These are phyloP conservation scores for Alviniconcha marisindica DNA, from an alignment of 1,140 invertebrate species.

Conservation along the genomic window DNA sequence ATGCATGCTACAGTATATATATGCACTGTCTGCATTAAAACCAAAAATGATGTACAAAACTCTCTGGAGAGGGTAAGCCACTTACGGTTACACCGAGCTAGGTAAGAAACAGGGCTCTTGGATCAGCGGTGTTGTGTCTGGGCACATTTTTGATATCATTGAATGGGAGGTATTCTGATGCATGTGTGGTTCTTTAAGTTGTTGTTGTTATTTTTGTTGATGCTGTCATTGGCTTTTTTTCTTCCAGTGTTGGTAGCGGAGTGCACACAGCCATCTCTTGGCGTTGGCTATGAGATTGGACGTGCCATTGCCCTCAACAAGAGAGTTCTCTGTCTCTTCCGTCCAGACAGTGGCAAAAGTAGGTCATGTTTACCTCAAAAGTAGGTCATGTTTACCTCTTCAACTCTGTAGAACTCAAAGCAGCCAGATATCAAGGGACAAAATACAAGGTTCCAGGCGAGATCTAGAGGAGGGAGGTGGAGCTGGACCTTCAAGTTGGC, in stretches of 20 bases:
- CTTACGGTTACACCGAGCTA: background rate
- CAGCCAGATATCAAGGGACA: no score
- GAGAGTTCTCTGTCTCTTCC: conserved; percentile 70
- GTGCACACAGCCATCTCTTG: conserved; percentile 74
- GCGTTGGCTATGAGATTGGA: conserved; percentile 76
- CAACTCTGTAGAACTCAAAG: no score
- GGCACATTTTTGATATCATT: no score
- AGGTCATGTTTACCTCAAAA: conserved; percentile 46
- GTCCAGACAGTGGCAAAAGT: conserved; percentile 69
- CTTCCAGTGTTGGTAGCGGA: conserved; percentile 72
- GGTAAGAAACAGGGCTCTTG: no score
- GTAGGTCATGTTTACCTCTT: no score
- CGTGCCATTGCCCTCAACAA: conserved; percentile 70
- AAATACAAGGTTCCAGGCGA: no score
- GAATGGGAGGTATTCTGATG: background rate
- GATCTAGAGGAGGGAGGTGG: no score
- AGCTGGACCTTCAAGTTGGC: no score
- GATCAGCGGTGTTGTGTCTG: no score
- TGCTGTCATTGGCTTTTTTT: background rate
- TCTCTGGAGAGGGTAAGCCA: background rate
- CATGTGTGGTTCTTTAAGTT: background rate
- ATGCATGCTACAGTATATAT: no score
- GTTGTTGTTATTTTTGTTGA: background rate
- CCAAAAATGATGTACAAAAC: no score
- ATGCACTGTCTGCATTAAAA: no score